Conservation (phyloP, 2,797 vertebrate genomes). For the Pteropus rufus region DNA sequence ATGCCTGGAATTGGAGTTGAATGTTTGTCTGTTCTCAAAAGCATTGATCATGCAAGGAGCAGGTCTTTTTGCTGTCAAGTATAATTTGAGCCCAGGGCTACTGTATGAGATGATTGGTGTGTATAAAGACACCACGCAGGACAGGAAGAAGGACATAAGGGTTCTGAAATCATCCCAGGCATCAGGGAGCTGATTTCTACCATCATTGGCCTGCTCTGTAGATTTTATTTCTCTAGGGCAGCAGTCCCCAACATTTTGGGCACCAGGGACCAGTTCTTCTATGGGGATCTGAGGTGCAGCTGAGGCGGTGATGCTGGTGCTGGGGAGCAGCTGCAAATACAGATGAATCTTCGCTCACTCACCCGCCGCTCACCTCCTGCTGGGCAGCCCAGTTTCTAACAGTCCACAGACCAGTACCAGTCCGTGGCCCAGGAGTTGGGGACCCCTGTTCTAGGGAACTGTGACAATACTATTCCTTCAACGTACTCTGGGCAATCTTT, state of each 20-base stretch:
- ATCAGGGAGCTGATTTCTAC: background rate
- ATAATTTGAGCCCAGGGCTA: background rate
- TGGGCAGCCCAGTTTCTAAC: too few species aligned
- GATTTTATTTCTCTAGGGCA: background rate
- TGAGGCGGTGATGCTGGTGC: too few species aligned
- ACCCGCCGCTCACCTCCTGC: too few species aligned
- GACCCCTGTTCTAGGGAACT: background rate
- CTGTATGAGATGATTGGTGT: background rate
- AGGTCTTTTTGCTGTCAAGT: background rate
- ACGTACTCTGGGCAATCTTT: background rate
- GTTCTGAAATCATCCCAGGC: too few species aligned
- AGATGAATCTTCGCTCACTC: too few species aligned
- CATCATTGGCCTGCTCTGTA: background rate
- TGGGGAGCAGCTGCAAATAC: too few species aligned
- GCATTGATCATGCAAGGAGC: background rate
- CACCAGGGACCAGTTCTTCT: too few species aligned
- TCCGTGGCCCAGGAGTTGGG: too few species aligned
- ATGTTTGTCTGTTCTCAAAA: background rate
- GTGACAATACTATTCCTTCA: background rate
- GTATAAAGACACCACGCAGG: background rate
- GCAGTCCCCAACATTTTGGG: too few species aligned
- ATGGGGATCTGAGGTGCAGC: too few species aligned
- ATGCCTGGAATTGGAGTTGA: background rate
- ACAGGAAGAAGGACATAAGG: fast-evolving
- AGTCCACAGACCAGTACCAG: too few species aligned